Percentiles rank a stretch among this genome's conserved stretches.
Conservation (phyloP, 2,888 invertebrate species). For the Drosophila siamana region DNA sequence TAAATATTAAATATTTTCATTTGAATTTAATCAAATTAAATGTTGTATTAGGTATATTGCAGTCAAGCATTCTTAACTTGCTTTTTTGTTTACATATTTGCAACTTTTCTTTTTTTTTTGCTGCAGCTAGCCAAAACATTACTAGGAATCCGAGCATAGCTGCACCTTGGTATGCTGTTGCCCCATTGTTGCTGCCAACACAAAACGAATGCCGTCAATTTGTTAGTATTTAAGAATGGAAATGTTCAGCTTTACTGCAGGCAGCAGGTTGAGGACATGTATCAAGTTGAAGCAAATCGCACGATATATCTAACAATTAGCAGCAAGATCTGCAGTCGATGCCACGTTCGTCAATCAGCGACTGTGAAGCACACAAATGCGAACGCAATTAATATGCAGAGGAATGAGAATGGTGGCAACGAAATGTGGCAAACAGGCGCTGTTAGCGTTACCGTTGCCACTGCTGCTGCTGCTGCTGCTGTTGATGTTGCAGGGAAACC, state of each 20-base stretch:
- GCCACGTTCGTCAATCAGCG: background rate
- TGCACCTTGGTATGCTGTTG: background rate
- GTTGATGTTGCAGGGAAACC: slow-evolving; percentile 42
- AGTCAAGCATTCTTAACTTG: background rate
- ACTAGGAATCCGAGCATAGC: background rate
- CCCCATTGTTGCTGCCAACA: background rate
- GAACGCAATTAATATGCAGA: slow-evolving; percentile 29
- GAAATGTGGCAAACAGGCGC: slow-evolving; percentile 5
- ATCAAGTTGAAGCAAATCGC: background rate
- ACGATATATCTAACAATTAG: slow-evolving; percentile 3
- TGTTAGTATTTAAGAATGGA: background rate
- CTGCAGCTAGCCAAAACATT: background rate
- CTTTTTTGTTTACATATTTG: background rate
- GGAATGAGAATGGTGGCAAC: background rate
- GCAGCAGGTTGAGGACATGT: background rate
- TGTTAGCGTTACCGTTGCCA: slow-evolving; percentile 10
- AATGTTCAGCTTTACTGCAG: background rate
- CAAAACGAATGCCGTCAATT: background rate
- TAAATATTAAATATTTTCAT: too few species aligned
- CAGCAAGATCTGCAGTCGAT: background rate
- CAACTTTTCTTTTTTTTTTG: background rate
- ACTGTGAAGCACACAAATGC: slow-evolving; percentile 6
- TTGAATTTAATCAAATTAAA: background rate
- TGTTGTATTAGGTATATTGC: background rate
- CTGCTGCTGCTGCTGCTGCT: background rate